A percentile compares a stretch with the other conserved stretches of the same genome.
These are phyloP conservation scores for Loripinus fragilis DNA, from an alignment of 2,888 invertebrate genomes.

Conservation along the genomic window DNA sequence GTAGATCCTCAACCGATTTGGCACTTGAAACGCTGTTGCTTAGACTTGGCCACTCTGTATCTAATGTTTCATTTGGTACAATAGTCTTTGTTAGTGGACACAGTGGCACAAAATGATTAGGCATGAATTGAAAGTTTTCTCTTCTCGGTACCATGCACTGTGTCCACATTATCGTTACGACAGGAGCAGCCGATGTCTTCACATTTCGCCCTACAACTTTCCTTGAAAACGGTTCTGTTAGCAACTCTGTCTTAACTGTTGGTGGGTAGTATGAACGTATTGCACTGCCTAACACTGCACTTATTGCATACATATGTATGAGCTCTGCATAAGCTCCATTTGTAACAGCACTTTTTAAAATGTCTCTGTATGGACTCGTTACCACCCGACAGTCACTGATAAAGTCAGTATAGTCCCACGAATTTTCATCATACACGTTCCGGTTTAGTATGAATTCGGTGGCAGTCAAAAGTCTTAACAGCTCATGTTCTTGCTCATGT, in stretches of 20 bases:
- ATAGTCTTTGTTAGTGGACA: no score
- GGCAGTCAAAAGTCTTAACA: neutral
- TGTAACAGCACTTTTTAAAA: neutral
- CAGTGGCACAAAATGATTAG: conserved; percentile 8
- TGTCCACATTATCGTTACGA: conserved; percentile 1
- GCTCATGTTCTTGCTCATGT: neutral
- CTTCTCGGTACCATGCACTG: neutral
- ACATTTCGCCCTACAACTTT: conserved; percentile 3
- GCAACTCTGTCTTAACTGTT: neutral
- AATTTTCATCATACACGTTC: neutral
- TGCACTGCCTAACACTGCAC: neutral
- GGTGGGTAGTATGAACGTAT: neutral
- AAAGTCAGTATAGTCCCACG: neutral
- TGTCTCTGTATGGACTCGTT: neutral
- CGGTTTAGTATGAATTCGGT: neutral
- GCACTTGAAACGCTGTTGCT: no score
- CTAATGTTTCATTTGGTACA: no score
- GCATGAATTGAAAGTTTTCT: neutral
- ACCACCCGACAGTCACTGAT: neutral
- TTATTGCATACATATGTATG: conserved; percentile 2
- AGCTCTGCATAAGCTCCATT: neutral
- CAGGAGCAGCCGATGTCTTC: neutral
- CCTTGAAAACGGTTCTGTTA: neutral
- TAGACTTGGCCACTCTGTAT: no score
- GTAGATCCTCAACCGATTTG: no score